Base-by-base conservation (phyloP, 2,888 invertebrate species). In the Linhomoeus sp. region DNA sequence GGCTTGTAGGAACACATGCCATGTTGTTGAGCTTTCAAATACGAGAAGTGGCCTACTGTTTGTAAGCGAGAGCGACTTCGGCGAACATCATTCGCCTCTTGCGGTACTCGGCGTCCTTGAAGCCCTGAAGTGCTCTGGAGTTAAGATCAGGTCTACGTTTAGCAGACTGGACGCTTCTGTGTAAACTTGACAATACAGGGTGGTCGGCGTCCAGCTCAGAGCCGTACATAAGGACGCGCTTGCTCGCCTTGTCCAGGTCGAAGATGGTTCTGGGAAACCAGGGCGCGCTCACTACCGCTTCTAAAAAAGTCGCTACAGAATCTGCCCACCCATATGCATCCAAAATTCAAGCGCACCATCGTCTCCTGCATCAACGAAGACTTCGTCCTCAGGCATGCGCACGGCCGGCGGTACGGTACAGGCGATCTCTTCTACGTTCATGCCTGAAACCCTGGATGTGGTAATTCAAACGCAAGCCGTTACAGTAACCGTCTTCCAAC, bases 211-310 rank as follows among this genome's bases (percentile, higher is more conserved):
- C 92, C 48, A 94, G 68, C 51, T 87, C 94, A 0, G 81, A 77
- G 1, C 94, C 94, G 61, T 94, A 94, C 83, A 90, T 90, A 3
- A 94, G 74, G 2, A 94, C 92, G 60, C 86, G 83, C 66, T 92
- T 90, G 0, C 88, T 90, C 75, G 92, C 84, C 54, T 79, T 76
- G 66, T 94, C 94, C 62, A 94, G 67, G 56, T 94, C 94, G 1
- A 79, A 74, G 48, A 94, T 88, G 69, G 87, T 87, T 36, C 86
- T 76, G 0, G 94, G 94, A 66, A 97, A 94, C 94, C 92, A 94
- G 1, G 82, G 83, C 79, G 87, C 83, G 56, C 87, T 87, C 42
- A 83, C 86, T 58, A 85, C 84, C 73, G 87, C 87, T 44, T 60
- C 63, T 59, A 47, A 41, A 57, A 47, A 19, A 23, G 26, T 29